Evolutionary conservation across 2,888 invertebrate genomes (phyloP), one percentile per base, ranked within the genome.

Genomic region (Diogma glabrata): DNA sequence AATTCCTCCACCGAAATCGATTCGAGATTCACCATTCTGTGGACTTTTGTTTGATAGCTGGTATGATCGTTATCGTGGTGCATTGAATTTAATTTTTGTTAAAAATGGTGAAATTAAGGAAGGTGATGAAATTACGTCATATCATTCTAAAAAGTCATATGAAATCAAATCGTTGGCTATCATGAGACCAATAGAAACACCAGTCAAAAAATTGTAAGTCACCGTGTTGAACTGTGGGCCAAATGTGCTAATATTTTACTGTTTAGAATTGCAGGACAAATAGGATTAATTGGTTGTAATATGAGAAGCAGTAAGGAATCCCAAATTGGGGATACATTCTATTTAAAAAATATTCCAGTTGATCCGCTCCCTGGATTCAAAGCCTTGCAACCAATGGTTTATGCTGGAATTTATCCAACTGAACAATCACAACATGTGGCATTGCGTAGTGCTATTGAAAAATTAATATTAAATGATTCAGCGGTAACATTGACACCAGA

Each of bases 11-110:
- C 90, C 91, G 1, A 61, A 67, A 26, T 82, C 78, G 0, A 64
- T 76, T 55, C 68, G 78, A 50, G 64, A 74, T 20, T 74, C 73
- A 1, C 73, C 81, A 23, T 81, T 95, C 53, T 81, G 81, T 65
- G 91, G 88, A 0, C 72, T 96, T 40, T 73, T 95, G 52, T 94
- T 94, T 70, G 97, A 97, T 64, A 91, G 91, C 51, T 93, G 91
- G 87, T 95, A 84, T 69, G 91, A 96, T 65, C 82, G 79, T 57
- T 93, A 86, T 63, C 80, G 84, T 63, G 93, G 93, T 0, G 83
- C 86, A 1, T 70, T 92, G 51, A 81, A 84, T 58, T 71, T 90
- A 22, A 75, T 87, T 20, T 86, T 84, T 65, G 75, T 94, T 33
- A 76, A 82, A 56, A 84, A 90, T 63, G 95, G 95, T 0, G 70